Evolutionary conservation across 2,888 invertebrate species (phyloP).

Genomic region (Eristalinus sepulchralis): DNA sequence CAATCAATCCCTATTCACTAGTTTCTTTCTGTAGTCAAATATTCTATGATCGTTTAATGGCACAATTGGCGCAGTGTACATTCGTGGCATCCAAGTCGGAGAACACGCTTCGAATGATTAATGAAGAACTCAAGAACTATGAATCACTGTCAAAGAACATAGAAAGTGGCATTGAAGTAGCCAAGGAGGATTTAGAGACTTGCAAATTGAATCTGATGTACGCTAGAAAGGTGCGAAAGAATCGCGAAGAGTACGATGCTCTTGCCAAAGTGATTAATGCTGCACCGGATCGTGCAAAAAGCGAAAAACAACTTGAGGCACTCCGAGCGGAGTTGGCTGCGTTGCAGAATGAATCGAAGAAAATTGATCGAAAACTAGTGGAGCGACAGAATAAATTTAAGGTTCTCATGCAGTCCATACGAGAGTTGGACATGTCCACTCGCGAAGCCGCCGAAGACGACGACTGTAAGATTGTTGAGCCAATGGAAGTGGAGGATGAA

Average conservation of each 20-base stretch:
- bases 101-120: slow-evolving; percentile 88
- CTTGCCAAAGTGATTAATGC: slow-evolving; percentile 92
- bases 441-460: slow-evolving; percentile 85
- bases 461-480: slow-evolving; percentile 78
- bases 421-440: slow-evolving; percentile 88
- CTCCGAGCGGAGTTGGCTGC: slow-evolving; percentile 86
- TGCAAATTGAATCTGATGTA: slow-evolving; percentile 89
- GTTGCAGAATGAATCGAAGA: slow-evolving; percentile 86
- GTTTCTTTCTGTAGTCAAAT: slow-evolving; percentile 82
- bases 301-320: slow-evolving; percentile 84
- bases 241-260: slow-evolving; percentile 93
- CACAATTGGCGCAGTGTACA: slow-evolving; percentile 91
- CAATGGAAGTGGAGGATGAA: slow-evolving; percentile 78
- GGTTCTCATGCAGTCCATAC: slow-evolving; percentile 91
- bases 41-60: slow-evolving; percentile 88
- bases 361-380: slow-evolving; percentile 87
- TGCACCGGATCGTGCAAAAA: slow-evolving; percentile 92
- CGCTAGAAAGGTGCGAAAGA: slow-evolving; percentile 91
- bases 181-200: slow-evolving; percentile 89
- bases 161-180: slow-evolving; percentile 88
- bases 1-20: too few relatives aligned
- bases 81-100: slow-evolving; percentile 91
- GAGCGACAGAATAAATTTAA: slow-evolving; percentile 92
- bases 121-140: slow-evolving; percentile 90
- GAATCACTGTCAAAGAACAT: slow-evolving; percentile 88